phyloP scores from a whole-genome alignment of 2,797 vertebrate species.

The Chrosomus eos region DNA sequence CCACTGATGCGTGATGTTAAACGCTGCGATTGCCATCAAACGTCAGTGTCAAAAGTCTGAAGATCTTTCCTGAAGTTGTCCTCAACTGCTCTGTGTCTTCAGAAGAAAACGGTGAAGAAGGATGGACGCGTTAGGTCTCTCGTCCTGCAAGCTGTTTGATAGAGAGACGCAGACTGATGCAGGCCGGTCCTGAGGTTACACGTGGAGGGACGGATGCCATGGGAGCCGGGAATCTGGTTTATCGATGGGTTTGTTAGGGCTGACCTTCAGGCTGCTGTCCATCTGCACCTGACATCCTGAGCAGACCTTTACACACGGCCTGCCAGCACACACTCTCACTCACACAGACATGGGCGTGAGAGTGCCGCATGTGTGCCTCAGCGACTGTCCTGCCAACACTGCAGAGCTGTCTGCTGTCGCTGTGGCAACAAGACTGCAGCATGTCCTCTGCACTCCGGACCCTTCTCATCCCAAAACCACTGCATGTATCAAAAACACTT shows the following conservation, averaged over 20 bases:
- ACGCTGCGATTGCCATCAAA: background rate
- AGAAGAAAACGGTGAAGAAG: background rate
- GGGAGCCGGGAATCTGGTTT: constrained; percentile 50
- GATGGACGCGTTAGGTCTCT: constrained; percentile 12
- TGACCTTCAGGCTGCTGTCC: constrained; percentile 57
- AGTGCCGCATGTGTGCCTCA: constrained; percentile 54
- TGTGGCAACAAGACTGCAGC: constrained; percentile 57
- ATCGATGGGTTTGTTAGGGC: constrained; percentile 53
- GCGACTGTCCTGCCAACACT: constrained; percentile 64
- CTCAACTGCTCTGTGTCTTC: background rate
- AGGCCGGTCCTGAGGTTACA: constrained; percentile 27
- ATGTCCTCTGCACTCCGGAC: constrained; percentile 41
- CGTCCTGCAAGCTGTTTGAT: constrained; percentile 25
- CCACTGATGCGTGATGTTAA: background rate
- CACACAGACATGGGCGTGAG: constrained; percentile 54
- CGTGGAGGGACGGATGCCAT: constrained; percentile 7
- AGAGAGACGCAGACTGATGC: constrained; percentile 12
- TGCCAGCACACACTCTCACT: constrained; percentile 42
- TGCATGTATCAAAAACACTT: constrained; percentile 10
- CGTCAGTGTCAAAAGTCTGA: background rate
- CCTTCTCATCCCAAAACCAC: constrained; percentile 18
- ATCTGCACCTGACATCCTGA: constrained; percentile 58
- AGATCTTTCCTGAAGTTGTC: constrained; percentile 16
- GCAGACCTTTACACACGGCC: constrained; percentile 58
- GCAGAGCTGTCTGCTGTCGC: constrained; percentile 66